These are phyloP conservation scores for Siderastrea siderea DNA, from an alignment of 92 coral and sea anemone genomes.

Conservation along the genomic window DNA sequence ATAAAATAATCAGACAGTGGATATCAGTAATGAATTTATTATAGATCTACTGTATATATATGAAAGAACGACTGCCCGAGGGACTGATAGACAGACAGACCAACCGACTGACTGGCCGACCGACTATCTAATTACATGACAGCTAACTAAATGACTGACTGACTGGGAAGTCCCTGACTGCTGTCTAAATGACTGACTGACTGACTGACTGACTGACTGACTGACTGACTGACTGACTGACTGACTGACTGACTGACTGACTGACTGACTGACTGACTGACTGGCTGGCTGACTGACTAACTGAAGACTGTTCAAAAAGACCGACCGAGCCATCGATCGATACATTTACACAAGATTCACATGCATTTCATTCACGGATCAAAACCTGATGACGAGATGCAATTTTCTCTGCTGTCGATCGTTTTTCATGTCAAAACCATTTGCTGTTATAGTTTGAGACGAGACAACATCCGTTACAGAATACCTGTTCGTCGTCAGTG, in stretches of 20 bases:
- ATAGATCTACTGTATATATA: neutral
- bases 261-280: neutral
- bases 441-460: neutral
- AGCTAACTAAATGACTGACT: no score
- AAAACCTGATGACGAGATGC: no score
- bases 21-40: no score
- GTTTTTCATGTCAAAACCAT: neutral
- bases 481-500: constrained; percentile 90
- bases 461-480: neutral
- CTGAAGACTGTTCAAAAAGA: neutral
- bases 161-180: neutral
- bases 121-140: no score
- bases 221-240: no score
- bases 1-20: constrained; percentile 18
- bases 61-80: neutral
- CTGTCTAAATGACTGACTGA: no score
- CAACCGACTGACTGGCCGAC: no score
- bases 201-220: neutral
- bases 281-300: neutral
- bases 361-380: neutral
- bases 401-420: neutral
- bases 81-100: neutral
- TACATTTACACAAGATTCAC: neutral
- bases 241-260: no score
- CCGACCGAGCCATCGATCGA: neutral